Percentiles rank a stretch among this genome's conserved stretches.
Evolutionary conservation across 2,113 vertebrate genomes (phyloP).

Genomic region (Clupea harengus): DNA sequence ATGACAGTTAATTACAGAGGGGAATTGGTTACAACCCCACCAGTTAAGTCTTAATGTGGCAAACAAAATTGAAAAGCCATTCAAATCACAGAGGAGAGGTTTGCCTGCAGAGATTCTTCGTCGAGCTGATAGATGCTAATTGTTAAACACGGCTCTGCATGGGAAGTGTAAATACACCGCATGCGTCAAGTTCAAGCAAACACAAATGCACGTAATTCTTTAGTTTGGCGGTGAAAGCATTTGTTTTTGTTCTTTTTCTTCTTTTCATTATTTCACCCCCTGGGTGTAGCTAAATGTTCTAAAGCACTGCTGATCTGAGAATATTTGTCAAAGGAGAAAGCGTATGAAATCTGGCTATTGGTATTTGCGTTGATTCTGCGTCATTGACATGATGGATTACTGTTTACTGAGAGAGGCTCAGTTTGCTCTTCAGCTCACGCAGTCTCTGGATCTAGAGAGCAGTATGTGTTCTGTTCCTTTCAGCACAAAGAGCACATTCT

Average conservation of each 20-base stretch:
- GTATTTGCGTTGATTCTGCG: neutral
- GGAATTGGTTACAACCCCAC: constrained; percentile 45
- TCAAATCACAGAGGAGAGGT: constrained; percentile 38
- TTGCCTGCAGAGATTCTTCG: constrained; percentile 35
- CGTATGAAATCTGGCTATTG: constrained; percentile 1
- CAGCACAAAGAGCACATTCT: neutral
- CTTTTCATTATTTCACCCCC: neutral
- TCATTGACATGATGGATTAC: neutral
- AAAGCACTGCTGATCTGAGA: neutral
- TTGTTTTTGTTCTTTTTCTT: neutral
- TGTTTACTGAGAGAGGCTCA: neutral
- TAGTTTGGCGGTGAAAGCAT: neutral
- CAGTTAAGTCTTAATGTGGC: constrained; percentile 38
- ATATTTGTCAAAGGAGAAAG: constrained; percentile 9
- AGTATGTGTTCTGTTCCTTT: neutral
- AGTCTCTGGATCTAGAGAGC: neutral
- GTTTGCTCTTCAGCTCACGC: neutral
- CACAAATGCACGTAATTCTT: constrained; percentile 2
- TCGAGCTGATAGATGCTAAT: constrained; percentile 45
- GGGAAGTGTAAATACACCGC: constrained; percentile 29
- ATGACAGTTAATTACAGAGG: constrained; percentile 61
- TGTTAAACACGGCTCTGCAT: constrained; percentile 48
- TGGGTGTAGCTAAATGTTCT: neutral
- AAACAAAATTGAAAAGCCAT: constrained; percentile 52
- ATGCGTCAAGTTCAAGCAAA: constrained; percentile 22